phyloP scores from a whole-genome alignment of 2,113 vertebrate genomes.

The Zosterops lateralis region DNA sequence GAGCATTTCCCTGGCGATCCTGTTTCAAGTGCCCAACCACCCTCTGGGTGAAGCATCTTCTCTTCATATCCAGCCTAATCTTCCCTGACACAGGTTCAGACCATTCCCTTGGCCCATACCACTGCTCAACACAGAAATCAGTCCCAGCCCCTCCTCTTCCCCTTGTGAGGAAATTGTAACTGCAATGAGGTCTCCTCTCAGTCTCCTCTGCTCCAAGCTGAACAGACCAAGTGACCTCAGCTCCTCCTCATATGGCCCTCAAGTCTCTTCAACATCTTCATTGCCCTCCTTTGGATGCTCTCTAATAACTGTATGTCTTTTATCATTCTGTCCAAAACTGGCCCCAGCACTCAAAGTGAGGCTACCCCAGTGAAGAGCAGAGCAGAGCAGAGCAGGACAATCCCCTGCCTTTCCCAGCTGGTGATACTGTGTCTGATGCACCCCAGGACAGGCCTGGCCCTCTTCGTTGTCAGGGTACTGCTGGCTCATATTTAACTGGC shows the following conservation, averaged over 20 bases:
- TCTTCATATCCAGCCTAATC: neutral
- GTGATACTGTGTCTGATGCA: neutral
- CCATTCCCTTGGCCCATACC: neutral
- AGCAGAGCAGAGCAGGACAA: neutral
- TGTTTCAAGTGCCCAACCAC: neutral
- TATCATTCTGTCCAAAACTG: neutral
- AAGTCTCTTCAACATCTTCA: rapidly evolving
- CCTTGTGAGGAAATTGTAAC: neutral
- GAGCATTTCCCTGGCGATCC: neutral
- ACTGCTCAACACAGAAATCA: too few relatives aligned
- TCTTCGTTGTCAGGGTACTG: neutral
- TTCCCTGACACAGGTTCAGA: neutral
- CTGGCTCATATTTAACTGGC: neutral
- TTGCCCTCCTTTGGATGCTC: neutral
- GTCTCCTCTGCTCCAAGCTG: neutral
- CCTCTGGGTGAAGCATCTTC: neutral
- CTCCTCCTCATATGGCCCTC: neutral
- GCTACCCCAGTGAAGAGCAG: neutral
- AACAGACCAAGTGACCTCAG: neutral
- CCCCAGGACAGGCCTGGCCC: neutral
- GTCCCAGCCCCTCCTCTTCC: neutral
- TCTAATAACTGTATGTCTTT: too few relatives aligned
- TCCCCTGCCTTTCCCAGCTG: rapidly evolving
- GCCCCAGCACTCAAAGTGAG: neutral
- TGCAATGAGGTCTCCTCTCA: neutral